phyloP scores from a whole-genome alignment of 2,888 invertebrate species.

The Eupithecia inturbata region DNA sequence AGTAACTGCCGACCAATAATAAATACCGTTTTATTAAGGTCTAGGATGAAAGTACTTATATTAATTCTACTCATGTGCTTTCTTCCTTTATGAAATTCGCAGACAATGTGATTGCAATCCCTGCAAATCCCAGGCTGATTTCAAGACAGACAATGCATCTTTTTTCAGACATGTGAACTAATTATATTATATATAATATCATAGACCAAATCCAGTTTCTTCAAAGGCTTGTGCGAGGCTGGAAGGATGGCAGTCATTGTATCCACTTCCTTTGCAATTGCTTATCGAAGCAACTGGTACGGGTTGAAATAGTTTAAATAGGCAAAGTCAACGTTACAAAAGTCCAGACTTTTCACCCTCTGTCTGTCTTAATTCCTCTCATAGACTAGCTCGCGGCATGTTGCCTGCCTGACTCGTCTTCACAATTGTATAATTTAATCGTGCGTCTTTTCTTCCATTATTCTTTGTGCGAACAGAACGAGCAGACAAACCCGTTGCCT shows the following conservation, averaged over 20 bases:
- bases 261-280: constrained; percentile 28
- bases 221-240: constrained; percentile 18
- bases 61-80: not conserved
- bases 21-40: not conserved
- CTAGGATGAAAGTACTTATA: not conserved
- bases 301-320: constrained; percentile 43
- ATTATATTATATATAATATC: constrained; percentile 26
- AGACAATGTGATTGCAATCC: constrained; percentile 22
- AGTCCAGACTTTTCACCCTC: constrained; percentile 42
- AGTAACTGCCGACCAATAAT: not conserved
- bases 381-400: constrained; percentile 42
- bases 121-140: constrained; percentile 24
- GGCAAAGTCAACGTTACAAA: constrained; percentile 40
- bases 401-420: constrained; percentile 66
- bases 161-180: constrained; percentile 26
- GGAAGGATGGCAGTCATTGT: constrained; percentile 25
- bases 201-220: constrained; percentile 39
- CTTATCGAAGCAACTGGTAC: constrained; percentile 34
- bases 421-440: constrained; percentile 71
- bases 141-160: constrained; percentile 20
- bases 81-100: constrained; percentile 15
- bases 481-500: constrained; percentile 77
- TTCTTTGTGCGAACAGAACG: constrained; percentile 65
- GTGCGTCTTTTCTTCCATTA: constrained; percentile 74
- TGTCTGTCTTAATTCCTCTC: constrained; percentile 30